These are phyloP conservation scores for Parelbella ahira DNA, from an alignment of 2,888 invertebrate species.

Conservation along the genomic window DNA sequence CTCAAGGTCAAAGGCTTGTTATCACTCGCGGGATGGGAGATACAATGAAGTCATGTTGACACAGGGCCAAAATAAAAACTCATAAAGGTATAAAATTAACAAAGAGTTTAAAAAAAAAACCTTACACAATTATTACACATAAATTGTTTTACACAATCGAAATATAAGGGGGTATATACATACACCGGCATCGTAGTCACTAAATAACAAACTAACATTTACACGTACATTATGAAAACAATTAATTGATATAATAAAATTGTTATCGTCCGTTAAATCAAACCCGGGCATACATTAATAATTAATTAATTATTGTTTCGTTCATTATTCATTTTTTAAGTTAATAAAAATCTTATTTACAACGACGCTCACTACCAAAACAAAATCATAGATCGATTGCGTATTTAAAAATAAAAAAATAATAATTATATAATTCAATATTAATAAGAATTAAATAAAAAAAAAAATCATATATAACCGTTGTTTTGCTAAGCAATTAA, in stretches of 20 bases:
- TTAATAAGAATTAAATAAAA: no score
- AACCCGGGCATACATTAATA: slow-evolving; percentile 36
- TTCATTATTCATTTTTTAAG: slow-evolving; percentile 40
- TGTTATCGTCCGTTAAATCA: slow-evolving; percentile 39
- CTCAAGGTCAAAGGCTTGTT: no score
- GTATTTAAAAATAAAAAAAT: slow-evolving; percentile 38
- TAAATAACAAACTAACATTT: slow-evolving; percentile 75
- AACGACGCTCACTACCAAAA: slow-evolving; percentile 59
- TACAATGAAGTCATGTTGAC: no score
- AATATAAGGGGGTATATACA: slow-evolving; percentile 54
- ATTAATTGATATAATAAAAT: slow-evolving; percentile 22
- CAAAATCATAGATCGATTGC: slow-evolving; percentile 50
- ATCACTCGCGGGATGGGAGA: no score
- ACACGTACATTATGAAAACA: slow-evolving; percentile 51
- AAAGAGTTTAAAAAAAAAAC: no score
- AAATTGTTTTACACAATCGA: no score
- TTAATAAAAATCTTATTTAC: slow-evolving; percentile 79
- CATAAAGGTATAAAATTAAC: no score
- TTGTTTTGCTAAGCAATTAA: slow-evolving; percentile 70
- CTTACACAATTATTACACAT: no score
- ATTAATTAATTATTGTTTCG: slow-evolving; percentile 29
- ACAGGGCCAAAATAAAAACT: no score
- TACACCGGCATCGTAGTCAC: slow-evolving; percentile 61
- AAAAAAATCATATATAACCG: slow-evolving; percentile 51
- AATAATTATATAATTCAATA: slow-evolving; percentile 32